Percentiles rank a stretch among this genome's conserved stretches.
Evolutionary conservation across 2,113 vertebrate species (phyloP).

Genomic region (Gavia stellata): DNA sequence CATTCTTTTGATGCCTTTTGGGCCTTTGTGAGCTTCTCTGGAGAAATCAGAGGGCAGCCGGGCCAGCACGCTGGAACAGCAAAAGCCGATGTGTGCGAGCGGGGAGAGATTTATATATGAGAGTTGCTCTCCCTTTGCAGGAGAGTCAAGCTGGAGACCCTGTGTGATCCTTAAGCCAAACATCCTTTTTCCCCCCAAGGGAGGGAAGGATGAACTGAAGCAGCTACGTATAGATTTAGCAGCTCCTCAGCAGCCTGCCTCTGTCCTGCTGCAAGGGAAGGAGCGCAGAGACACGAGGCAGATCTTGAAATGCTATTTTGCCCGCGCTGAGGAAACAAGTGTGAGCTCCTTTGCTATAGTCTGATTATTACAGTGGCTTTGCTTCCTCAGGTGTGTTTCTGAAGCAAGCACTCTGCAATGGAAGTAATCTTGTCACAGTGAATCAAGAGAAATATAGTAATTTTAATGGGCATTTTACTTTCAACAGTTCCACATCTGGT

Average conservation of each 20-base stretch:
- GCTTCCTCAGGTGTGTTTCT: background rate
- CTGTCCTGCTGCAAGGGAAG: background rate
- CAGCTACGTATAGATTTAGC: background rate
- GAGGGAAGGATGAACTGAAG: background rate
- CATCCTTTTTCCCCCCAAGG: rapidly evolving
- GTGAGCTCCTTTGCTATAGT: background rate
- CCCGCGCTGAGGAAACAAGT: background rate
- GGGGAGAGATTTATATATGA: background rate
- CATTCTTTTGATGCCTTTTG: background rate
- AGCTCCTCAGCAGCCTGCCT: background rate
- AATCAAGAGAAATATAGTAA: background rate
- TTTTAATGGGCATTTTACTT: constrained; percentile 31
- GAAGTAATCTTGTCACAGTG: background rate
- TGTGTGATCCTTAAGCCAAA: background rate
- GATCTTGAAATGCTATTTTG: background rate
- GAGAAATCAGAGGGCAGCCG: background rate
- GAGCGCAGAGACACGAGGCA: background rate
- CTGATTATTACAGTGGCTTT: background rate
- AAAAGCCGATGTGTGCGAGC: rapidly evolving
- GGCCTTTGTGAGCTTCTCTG: background rate
- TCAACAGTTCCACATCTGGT: background rate
- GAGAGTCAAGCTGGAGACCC: background rate
- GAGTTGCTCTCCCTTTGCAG: background rate
- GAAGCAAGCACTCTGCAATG: background rate
- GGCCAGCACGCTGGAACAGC: background rate